A percentile compares a stretch with the other conserved stretches of the same genome.
phyloP scores from a whole-genome alignment of 1,140 invertebrate genomes.

The Apis mellifera region Amel_HAv3.1 CM009946.2:4078001-4078500 shows the following conservation, averaged over 20 bases:
- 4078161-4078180: constrained; percentile 74
- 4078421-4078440: background rate
- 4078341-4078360: constrained; percentile 79
- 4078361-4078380: background rate
- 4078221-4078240: constrained; percentile 77
- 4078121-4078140: constrained; percentile 75
- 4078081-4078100: constrained; percentile 35
- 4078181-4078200: constrained; percentile 71
- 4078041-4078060: constrained; percentile 31
- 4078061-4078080: constrained; percentile 40
- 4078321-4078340: constrained; percentile 72
- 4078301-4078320: constrained; percentile 66
- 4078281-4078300: constrained; percentile 80
- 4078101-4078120: constrained; percentile 78
- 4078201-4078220: constrained; percentile 74
- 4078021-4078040: background rate
- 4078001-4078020: constrained; percentile 15
- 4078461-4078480: too few relatives aligned
- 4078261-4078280: constrained; percentile 76
- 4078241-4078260: constrained; percentile 80
- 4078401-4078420: too few relatives aligned
- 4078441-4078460: too few relatives aligned
- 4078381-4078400: too few relatives aligned
- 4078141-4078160: constrained; percentile 61
- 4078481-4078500: too few relatives aligned